Conservation (phyloP, 2,888 invertebrate genomes). For the Patella pellucida region DNA sequence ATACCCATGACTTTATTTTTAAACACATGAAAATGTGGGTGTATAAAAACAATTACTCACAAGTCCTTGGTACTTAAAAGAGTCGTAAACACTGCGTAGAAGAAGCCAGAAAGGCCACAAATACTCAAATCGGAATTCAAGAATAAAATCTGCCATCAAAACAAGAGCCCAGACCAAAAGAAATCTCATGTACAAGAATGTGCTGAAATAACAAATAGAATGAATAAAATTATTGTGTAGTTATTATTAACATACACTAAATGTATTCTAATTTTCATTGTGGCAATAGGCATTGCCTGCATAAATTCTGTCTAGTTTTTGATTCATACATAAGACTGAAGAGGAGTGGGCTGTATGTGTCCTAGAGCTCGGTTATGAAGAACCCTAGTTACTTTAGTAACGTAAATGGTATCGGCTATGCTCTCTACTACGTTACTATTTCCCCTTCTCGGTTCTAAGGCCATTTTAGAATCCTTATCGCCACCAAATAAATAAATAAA, state of each 20-base stretch:
- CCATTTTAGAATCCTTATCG: too few species aligned
- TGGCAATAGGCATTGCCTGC: background rate
- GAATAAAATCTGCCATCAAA: constrained; percentile 93
- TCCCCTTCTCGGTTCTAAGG: too few species aligned
- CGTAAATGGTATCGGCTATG: too few species aligned
- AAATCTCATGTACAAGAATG: constrained; percentile 94
- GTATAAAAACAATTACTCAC: constrained; percentile 76
- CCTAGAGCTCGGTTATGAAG: too few species aligned
- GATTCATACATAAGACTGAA: too few species aligned
- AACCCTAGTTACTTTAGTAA: too few species aligned
- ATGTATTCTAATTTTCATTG: background rate
- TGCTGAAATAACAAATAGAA: constrained; percentile 78
- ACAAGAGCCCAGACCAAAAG: constrained; percentile 94
- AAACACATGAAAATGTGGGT: too few species aligned
- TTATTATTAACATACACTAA: background rate
- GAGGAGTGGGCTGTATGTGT: too few species aligned
- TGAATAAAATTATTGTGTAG: background rate
- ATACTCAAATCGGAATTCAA: constrained; percentile 99
- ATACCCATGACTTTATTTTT: too few species aligned
- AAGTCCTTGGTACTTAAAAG: constrained; percentile 97
- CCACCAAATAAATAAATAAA: too few species aligned
- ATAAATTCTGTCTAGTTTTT: too few species aligned
- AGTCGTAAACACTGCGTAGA: constrained; percentile 94
- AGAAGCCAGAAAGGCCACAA: constrained; percentile 99
- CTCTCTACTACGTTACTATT: too few species aligned